Evolutionary conservation across 2,888 invertebrate species (phyloP).

Genomic region (Spodoptera littoralis): DNA sequence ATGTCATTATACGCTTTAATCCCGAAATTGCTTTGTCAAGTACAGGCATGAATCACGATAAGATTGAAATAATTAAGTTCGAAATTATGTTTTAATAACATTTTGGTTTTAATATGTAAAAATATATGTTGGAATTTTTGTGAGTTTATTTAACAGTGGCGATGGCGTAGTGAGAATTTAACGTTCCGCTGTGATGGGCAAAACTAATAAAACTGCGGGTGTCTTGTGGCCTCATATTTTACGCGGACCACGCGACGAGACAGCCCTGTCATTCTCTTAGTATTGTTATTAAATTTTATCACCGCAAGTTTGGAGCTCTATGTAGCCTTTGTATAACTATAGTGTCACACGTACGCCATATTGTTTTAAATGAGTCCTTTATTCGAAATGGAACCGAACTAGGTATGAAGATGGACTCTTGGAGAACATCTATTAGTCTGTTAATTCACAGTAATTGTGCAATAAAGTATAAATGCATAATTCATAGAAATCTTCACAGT

Average conservation of each 20-base stretch:
- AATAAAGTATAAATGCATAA: too few relatives aligned
- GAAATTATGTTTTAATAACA: conserved; percentile 14
- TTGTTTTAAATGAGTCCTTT: background rate
- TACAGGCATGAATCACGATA: conserved; percentile 30
- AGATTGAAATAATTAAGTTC: conserved; percentile 27
- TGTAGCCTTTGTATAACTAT: conserved; percentile 12
- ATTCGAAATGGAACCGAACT: too few relatives aligned
- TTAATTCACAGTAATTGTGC: too few relatives aligned
- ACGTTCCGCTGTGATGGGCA: conserved; percentile 17
- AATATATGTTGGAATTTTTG: conserved; percentile 16
- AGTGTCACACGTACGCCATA: conserved; percentile 15
- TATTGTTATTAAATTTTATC: conserved; percentile 56
- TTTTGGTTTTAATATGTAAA: conserved; percentile 10
- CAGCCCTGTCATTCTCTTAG: conserved; percentile 35
- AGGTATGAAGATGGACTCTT: too few relatives aligned
- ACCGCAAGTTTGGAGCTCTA: conserved; percentile 31
- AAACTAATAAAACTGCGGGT: conserved; percentile 49
- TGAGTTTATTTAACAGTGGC: conserved; percentile 16
- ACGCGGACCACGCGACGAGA: conserved; percentile 17
- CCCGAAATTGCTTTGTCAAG: conserved; percentile 47
- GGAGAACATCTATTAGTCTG: too few relatives aligned
- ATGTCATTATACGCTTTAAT: conserved; percentile 45
- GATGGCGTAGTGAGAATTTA: conserved; percentile 18
- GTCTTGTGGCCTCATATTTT: conserved; percentile 44
- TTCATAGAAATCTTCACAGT: too few relatives aligned